These are phyloP conservation scores for Threskiornis aethiopicus DNA, from an alignment of 2,797 vertebrate species.

Conservation along the genomic window DNA sequence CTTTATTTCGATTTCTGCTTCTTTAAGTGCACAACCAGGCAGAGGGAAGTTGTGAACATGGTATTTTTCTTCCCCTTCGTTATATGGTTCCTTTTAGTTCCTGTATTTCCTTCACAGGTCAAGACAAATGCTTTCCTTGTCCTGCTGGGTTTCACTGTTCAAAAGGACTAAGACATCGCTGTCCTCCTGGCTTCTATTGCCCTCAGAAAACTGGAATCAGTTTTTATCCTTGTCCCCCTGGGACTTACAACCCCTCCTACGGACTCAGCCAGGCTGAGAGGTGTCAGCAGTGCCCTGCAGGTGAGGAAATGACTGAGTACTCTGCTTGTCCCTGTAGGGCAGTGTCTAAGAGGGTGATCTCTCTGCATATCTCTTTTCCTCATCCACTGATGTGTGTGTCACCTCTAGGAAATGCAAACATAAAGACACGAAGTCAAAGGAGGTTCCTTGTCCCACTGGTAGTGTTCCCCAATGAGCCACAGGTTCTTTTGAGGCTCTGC, in stretches of 20 bases:
- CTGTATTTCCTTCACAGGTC: conserved; percentile 63
- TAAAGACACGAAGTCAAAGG: not conserved
- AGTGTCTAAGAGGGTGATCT: not conserved
- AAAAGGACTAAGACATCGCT: conserved; percentile 74
- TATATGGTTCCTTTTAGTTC: not conserved
- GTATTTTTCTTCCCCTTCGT: not conserved
- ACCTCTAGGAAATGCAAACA: not conserved
- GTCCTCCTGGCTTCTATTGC: conserved; percentile 84
- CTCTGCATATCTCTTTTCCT: not conserved
- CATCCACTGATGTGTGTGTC: rapidly evolving
- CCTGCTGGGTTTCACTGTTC: conserved; percentile 85
- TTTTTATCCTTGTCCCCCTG: conserved; percentile 83
- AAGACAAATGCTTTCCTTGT: conserved; percentile 78
- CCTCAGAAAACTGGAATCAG: conserved; percentile 73
- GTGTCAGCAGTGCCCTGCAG: conserved; percentile 86
- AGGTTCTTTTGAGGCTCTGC: not conserved
- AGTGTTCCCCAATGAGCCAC: not conserved
- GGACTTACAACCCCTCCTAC: conserved; percentile 79
- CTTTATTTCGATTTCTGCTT: not conserved
- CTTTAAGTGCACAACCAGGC: not conserved
- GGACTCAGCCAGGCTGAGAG: conserved; percentile 80
- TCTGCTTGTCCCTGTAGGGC: rapidly evolving
- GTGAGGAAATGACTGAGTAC: conserved; percentile 55
- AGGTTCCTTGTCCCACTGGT: not conserved
- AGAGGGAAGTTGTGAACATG: rapidly evolving